These are phyloP conservation scores for Drosophila anomalata DNA, from an alignment of 2,888 invertebrate species.

Conservation along the genomic window DNA sequence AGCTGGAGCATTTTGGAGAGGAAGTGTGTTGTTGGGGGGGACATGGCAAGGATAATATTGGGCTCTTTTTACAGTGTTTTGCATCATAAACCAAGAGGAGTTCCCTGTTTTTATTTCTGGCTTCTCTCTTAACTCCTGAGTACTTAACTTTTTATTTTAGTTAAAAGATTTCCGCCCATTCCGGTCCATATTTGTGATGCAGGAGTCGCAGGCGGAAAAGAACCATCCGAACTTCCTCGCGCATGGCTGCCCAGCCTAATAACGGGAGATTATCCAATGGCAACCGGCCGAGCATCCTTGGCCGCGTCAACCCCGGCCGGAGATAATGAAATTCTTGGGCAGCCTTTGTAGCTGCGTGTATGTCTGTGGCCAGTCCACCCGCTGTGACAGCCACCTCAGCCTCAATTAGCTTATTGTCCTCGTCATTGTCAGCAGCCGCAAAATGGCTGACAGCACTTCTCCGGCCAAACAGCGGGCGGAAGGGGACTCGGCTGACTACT, in stretches of 20 bases:
- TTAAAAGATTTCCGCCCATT: background rate
- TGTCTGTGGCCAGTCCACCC: slow-evolving; percentile 41
- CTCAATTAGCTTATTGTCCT: slow-evolving; percentile 43
- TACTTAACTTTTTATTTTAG: background rate
- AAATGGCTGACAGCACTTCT: slow-evolving; percentile 36
- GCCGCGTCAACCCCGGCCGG: slow-evolving; percentile 18
- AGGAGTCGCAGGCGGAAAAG: slow-evolving; percentile 4
- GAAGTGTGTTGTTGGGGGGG: background rate
- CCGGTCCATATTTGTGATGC: background rate
- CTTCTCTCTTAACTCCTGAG: background rate
- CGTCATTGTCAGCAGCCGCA: slow-evolving; percentile 33
- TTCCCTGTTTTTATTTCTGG: too few relatives aligned
- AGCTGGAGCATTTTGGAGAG: background rate
- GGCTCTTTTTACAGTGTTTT: too few relatives aligned
- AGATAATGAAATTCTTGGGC: slow-evolving; percentile 44
- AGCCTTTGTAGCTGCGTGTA: slow-evolving; percentile 22
- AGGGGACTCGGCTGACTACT: background rate
- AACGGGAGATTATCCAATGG: slow-evolving; percentile 69
- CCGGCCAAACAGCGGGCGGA: background rate
- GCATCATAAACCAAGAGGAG: background rate
- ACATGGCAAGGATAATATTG: background rate
- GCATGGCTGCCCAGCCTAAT: slow-evolving; percentile 49
- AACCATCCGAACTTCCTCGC: slow-evolving; percentile 13
- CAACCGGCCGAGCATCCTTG: slow-evolving; percentile 49
- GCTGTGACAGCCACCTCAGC: slow-evolving; percentile 42